Conservation (phyloP, 2,888 invertebrate species). For the Pyrochroa serraticornis region DNA sequence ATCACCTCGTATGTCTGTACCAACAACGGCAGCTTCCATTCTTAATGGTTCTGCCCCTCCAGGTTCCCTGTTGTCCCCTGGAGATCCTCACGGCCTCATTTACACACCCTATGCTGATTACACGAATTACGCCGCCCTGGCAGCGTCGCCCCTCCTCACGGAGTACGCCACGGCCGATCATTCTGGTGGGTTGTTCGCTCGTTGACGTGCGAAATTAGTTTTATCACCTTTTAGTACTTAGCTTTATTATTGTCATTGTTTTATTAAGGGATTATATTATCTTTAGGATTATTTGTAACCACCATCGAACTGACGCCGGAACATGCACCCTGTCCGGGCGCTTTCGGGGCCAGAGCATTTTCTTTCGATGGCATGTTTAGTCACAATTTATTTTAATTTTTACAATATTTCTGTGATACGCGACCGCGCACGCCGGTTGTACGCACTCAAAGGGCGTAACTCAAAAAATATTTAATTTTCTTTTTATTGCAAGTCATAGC, state of each 20-base stretch:
- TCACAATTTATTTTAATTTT: slow-evolving; percentile 41
- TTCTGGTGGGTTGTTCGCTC: slow-evolving; percentile 94
- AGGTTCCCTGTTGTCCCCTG: slow-evolving; percentile 68
- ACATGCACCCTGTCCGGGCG: slow-evolving; percentile 1
- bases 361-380: slow-evolving; percentile 37
- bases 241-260: slow-evolving; percentile 23
- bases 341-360: slow-evolving; percentile 7
- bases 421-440: slow-evolving; percentile 35
- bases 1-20: slow-evolving; percentile 86
- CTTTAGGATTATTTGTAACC: slow-evolving; percentile 3
- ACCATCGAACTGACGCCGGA: slow-evolving; percentile 15
- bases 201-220: slow-evolving; percentile 61
- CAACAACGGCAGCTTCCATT: slow-evolving; percentile 74
- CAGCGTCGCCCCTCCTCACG: slow-evolving; percentile 79
- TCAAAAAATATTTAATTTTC: slow-evolving; percentile 37
- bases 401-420: slow-evolving; percentile 52
- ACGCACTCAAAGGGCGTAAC: slow-evolving; percentile 27
- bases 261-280: slow-evolving; percentile 23
- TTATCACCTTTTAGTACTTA: slow-evolving; percentile 24
- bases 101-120: slow-evolving; percentile 90
- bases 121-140: slow-evolving; percentile 86
- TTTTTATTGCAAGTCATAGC: slow-evolving; percentile 42
- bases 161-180: slow-evolving; percentile 87
- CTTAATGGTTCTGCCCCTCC: slow-evolving; percentile 72
- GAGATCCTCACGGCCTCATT: slow-evolving; percentile 82